Evolutionary conservation across 1,140 invertebrate genomes (phyloP).

Genomic region (Stegodyphus mimosarum): DNA sequence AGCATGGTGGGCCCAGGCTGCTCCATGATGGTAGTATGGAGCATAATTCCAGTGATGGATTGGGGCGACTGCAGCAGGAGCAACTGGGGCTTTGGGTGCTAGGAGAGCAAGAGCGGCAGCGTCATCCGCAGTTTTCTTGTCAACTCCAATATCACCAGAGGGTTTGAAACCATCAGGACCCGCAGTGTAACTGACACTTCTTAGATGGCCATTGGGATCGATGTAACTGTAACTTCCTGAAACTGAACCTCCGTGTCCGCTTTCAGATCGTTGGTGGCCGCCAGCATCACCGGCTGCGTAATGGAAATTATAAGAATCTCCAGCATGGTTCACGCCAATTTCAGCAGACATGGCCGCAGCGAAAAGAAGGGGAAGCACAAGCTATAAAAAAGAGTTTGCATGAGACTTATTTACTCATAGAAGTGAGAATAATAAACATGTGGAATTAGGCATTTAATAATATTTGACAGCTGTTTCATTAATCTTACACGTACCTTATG

Average conservation of each 20-base stretch:
- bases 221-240: constrained; percentile 88
- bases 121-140: constrained; percentile 61
- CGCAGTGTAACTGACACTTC: constrained; percentile 86
- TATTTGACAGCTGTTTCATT: too few relatives aligned
- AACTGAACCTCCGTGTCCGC: constrained; percentile 80
- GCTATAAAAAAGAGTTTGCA: constrained; percentile 7
- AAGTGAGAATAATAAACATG: too few relatives aligned
- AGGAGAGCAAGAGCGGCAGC: constrained; percentile 61
- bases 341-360: constrained; percentile 37
- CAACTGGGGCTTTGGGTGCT: constrained; percentile 59
- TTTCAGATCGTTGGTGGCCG: constrained; percentile 51
- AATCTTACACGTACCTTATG: too few relatives aligned
- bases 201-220: constrained; percentile 82
- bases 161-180: constrained; percentile 70
- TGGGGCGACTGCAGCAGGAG: constrained; percentile 17
- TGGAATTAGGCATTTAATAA: too few relatives aligned
- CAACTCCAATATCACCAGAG: constrained; percentile 61
- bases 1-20: constrained; percentile 13
- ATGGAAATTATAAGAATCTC: constrained; percentile 55
- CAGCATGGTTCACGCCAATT: constrained; percentile 41
- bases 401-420: too few relatives aligned
- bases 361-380: constrained; percentile 31
- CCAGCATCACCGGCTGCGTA: constrained; percentile 60
- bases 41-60: constrained; percentile 23
- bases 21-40: constrained; percentile 24